These are phyloP conservation scores for Drosophila ogumai DNA, from an alignment of 1,140 invertebrate species.

Conservation along the genomic window DNA sequence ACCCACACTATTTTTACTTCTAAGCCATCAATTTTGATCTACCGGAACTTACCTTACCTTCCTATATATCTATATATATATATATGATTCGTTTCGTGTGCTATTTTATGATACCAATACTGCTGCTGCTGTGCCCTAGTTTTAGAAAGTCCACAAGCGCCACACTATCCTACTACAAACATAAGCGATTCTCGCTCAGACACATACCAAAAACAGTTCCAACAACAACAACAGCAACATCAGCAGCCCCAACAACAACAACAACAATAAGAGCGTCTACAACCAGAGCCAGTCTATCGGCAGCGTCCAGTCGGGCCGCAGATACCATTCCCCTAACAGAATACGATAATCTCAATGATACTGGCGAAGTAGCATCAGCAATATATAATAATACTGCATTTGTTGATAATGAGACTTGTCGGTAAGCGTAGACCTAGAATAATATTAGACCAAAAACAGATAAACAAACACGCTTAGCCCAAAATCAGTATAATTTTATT, in stretches of 20 bases:
- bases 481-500: conserved; percentile 20
- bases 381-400: conserved; percentile 79
- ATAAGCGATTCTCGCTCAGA: conserved; percentile 83
- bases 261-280: conserved; percentile 45
- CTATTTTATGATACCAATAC: conserved; percentile 66
- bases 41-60: conserved; percentile 54
- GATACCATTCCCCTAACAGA: conserved; percentile 73
- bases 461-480: conserved; percentile 25
- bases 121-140: conserved; percentile 66
- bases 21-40: conserved; percentile 31
- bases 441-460: conserved; percentile 14
- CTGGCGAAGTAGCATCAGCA: conserved; percentile 60
- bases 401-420: conserved; percentile 84
- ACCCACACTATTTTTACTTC: conserved; percentile 10
- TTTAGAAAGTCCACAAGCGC: conserved; percentile 83
- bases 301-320: conserved; percentile 52
- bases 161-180: conserved; percentile 83
- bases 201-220: conserved; percentile 80
- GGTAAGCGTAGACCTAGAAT: conserved; percentile 75
- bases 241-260: conserved; percentile 56
- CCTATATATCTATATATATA: conserved; percentile 11
- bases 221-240: conserved; percentile 59
- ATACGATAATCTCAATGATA: conserved; percentile 62
- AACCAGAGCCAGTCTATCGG: conserved; percentile 67
- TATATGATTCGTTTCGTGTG: conserved; percentile 62